phyloP scores from a whole-genome alignment of 2,113 vertebrate genomes.

The Archilochus colubris region DNA sequence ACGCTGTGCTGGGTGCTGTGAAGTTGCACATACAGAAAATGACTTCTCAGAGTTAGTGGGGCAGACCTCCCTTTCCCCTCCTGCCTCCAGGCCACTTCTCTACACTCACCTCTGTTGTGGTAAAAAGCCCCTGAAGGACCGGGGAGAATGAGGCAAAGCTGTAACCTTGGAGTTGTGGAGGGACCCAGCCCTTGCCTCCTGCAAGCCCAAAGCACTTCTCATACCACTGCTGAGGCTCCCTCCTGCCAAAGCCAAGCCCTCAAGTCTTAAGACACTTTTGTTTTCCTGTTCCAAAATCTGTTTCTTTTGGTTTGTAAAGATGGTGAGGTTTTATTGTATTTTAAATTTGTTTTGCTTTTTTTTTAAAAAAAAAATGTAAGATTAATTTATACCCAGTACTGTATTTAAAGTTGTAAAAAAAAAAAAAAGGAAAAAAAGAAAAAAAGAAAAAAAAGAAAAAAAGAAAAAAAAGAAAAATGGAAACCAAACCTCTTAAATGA shows the following conservation, averaged over 20 bases:
- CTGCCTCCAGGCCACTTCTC: background rate
- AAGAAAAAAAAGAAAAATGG: background rate
- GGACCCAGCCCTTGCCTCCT: background rate
- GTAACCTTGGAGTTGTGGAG: background rate
- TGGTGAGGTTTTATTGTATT: slow-evolving; percentile 73
- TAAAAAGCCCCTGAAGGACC: background rate
- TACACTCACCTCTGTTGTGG: rapidly evolving
- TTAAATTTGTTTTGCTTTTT: slow-evolving; percentile 68
- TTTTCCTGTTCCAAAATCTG: slow-evolving; percentile 30
- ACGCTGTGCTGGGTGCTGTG: background rate
- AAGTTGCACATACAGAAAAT: background rate
- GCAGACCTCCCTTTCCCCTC: background rate
- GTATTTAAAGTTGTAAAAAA: slow-evolving; percentile 82
- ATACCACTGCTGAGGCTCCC: background rate
- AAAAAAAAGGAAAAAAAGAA: background rate
- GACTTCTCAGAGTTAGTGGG: rapidly evolving
- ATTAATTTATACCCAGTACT: slow-evolving; percentile 82
- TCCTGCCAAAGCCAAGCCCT: background rate
- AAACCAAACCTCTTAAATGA: slow-evolving; percentile 18
- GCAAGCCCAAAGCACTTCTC: background rate
- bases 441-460: background rate
- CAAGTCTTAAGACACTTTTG: slow-evolving; percentile 50
- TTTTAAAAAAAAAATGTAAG: slow-evolving; percentile 72
- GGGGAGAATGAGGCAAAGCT: background rate
- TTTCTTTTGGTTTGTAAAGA: slow-evolving; percentile 80